Percentiles rank a stretch among this genome's conserved stretches.
phyloP scores from a whole-genome alignment of 2,113 vertebrate species.

The Glareola pratincola region DNA sequence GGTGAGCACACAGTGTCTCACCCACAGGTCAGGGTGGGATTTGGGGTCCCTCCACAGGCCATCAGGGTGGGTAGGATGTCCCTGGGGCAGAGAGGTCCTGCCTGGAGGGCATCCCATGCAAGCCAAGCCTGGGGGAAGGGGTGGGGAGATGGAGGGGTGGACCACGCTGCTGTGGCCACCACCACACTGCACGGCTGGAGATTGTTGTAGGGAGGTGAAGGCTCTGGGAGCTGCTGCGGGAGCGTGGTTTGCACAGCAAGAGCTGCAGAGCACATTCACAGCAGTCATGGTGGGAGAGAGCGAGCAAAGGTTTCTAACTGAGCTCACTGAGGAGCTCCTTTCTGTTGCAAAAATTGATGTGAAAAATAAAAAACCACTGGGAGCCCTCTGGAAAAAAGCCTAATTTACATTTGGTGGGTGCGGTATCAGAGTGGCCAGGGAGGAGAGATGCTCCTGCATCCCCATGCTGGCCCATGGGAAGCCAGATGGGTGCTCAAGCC shows the following conservation, averaged over 20 bases:
- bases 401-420: too few relatives aligned
- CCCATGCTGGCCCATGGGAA: neutral
- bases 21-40: neutral
- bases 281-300: neutral
- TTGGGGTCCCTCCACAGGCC: neutral
- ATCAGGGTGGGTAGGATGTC: neutral
- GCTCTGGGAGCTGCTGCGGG: neutral
- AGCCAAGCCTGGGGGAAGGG: neutral
- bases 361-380: neutral
- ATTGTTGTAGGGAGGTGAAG: neutral
- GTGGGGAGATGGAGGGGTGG: rapidly evolving
- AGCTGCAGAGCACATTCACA: rapidly evolving
- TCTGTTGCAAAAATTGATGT: neutral
- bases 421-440: neutral
- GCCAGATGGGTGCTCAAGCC: neutral
- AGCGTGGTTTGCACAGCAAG: neutral
- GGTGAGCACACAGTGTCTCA: neutral
- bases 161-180: rapidly evolving
- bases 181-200: neutral
- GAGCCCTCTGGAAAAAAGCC: neutral
- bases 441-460: neutral
- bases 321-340: neutral
- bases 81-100: neutral
- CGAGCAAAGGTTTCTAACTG: neutral
- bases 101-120: too few relatives aligned